Evolutionary conservation across 2,797 vertebrate genomes (phyloP), one percentile per base, ranked within the genome.

Genomic region (Sebastes wilsoni): DNA sequence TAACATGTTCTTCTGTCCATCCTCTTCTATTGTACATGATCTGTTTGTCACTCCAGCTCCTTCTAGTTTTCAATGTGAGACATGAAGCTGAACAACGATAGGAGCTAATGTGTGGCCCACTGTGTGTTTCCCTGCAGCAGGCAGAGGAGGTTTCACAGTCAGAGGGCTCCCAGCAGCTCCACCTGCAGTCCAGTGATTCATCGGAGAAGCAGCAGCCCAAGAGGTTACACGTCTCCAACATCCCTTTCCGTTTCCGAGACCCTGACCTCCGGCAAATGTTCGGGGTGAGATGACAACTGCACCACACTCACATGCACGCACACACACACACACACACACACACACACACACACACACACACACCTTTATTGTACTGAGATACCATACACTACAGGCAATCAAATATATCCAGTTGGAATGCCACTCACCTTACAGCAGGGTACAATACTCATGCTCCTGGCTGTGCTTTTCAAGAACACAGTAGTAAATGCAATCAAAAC

Each of bases 231-330:
- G 97, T 98, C 90, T 98, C 97, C 94, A 98, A 98, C 95, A 98
- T 98, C 94, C 97, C 97, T 88, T 98, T 98, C 94, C 97, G 97
- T 83, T 98, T 98, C 95, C 95, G 97, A 92, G 97, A 98, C 91
- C 97, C 97, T 0, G 97, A 98, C 93, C 95, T 98, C 78, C 95
- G 97, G 94, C 97, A 98, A 96, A 98, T 98, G 97, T 98, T 98
- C 6, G 97, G 97, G 96, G 97, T 98, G 91, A 97, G 97, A 96
- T 49, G 13, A 72, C 28, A 68, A 34, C 5, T 42, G 12, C 18
- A 73, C 20, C 11, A 75, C 22, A 71, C 20, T 36, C 34, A 46
- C 22, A 72, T 18, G 9, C 22, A 25, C 18, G 59, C 14, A 2
- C 11, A n/a, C 42, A 62, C 14, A 46, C 14, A 46, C 32, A 34